phyloP scores from a whole-genome alignment of 2,113 vertebrate genomes.

The Corynorhinus townsendii region DNA sequence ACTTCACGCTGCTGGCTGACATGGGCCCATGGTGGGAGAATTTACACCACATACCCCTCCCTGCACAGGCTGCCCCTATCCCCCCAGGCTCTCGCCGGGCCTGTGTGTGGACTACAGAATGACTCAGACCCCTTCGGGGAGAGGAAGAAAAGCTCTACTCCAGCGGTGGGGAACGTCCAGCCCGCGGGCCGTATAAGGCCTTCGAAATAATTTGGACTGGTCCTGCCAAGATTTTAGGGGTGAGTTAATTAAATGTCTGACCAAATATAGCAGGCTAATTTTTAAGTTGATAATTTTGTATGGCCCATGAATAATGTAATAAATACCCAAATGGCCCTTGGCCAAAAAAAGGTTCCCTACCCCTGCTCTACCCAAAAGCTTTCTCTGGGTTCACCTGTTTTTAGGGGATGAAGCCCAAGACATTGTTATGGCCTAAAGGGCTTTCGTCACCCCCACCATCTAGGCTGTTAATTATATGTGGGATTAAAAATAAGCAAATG shows the following conservation, averaged over 20 bases:
- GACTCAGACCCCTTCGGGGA: neutral
- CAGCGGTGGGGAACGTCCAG: too few relatives aligned
- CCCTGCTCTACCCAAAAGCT: neutral
- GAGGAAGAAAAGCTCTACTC: neutral
- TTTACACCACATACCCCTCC: accelerated
- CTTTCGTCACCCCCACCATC: neutral
- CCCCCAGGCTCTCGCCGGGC: neutral
- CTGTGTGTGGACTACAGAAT: neutral
- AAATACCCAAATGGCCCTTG: too few relatives aligned
- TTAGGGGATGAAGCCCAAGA: neutral
- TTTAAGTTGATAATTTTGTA: too few relatives aligned
- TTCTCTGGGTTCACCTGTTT: neutral
- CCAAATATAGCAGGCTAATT: too few relatives aligned
- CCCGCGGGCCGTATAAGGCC: too few relatives aligned
- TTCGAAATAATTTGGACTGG: too few relatives aligned
- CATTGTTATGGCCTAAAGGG: neutral
- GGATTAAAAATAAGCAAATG: slow-evolving; percentile 10
- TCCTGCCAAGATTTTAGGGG: too few relatives aligned
- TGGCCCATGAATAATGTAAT: too few relatives aligned
- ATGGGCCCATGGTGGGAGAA: accelerated
- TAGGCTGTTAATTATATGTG: neutral
- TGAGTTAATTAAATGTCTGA: too few relatives aligned
- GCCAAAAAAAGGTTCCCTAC: too few relatives aligned
- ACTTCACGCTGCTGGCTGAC: neutral
- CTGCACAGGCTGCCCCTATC: neutral